Evolutionary conservation across 2,888 invertebrate species (phyloP).

Genomic region (Volucella inflata): DNA sequence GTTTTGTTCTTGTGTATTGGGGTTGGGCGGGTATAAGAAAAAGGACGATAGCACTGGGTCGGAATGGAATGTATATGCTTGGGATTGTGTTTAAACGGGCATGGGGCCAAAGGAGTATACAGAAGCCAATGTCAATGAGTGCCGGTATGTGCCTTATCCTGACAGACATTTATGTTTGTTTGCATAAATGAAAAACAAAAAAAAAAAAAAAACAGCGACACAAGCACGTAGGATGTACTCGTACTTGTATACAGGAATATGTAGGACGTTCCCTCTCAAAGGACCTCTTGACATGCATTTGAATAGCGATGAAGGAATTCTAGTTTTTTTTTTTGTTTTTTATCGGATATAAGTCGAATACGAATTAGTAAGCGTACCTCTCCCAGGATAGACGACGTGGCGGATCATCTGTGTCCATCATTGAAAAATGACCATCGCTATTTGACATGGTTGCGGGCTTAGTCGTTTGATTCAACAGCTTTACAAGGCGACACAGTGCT

Average conservation of each 20-base stretch:
- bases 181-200: slow-evolving; percentile 26
- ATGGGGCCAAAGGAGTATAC: slow-evolving; percentile 72
- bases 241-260: no score
- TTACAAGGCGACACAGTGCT: slow-evolving; percentile 85
- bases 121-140: slow-evolving; percentile 70
- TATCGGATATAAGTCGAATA: slow-evolving; percentile 45
- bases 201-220: slow-evolving; percentile 27
- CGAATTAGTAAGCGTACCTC: slow-evolving; percentile 82
- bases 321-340: slow-evolving; percentile 57
- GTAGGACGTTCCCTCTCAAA: neutral
- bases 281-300: slow-evolving; percentile 76
- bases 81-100: slow-evolving; percentile 3
- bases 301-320: slow-evolving; percentile 61
- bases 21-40: slow-evolving; percentile 3
- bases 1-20: slow-evolving; percentile 76
- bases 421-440: slow-evolving; percentile 79
- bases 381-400: slow-evolving; percentile 86
- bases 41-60: slow-evolving; percentile 3
- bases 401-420: slow-evolving; percentile 83
- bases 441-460: slow-evolving; percentile 76
- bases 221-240: slow-evolving; percentile 27
- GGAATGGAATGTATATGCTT: slow-evolving; percentile 26
- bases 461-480: slow-evolving; percentile 85
- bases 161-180: slow-evolving; percentile 53
- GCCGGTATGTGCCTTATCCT: slow-evolving; percentile 33